A percentile compares a stretch with the other conserved stretches of the same genome.
These are phyloP conservation scores for Metopia argyrocephala DNA, from an alignment of 2,888 invertebrate species.

Conservation along the genomic window DNA sequence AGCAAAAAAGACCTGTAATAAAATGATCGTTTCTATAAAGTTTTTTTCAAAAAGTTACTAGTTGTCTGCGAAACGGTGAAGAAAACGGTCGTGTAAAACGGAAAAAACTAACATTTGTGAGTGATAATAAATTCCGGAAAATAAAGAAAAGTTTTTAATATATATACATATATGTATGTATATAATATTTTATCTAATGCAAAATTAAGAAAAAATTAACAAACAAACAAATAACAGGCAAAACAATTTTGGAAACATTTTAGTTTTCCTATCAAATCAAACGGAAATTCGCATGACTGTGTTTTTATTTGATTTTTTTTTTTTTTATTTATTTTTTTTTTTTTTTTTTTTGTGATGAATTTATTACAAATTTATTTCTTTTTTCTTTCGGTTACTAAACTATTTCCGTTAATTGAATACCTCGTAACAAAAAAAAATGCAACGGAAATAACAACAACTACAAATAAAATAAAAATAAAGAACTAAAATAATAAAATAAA, in stretches of 20 bases:
- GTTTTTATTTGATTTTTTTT: background rate
- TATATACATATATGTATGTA: background rate
- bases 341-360: too few relatives aligned
- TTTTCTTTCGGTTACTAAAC: constrained; percentile 58
- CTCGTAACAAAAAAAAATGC: constrained; percentile 15
- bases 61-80: constrained; percentile 75
- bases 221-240: too few relatives aligned
- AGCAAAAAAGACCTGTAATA: constrained; percentile 67
- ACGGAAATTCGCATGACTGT: constrained; percentile 47
- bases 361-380: too few relatives aligned
- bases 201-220: background rate
- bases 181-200: background rate
- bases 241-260: background rate
- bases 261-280: constrained; percentile 12
- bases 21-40: constrained; percentile 75
- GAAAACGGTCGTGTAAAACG: constrained; percentile 71
- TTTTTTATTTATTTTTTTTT: constrained; percentile 23
- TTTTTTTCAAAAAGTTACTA: constrained; percentile 74
- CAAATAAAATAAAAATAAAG: too few relatives aligned
- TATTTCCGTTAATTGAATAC: constrained; percentile 58
- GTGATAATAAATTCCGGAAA: too few relatives aligned
- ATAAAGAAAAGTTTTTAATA: constrained; percentile 5
- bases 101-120: constrained; percentile 25
- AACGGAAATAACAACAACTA: background rate
- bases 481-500: background rate